Percentiles rank a stretch among this genome's conserved stretches.
phyloP scores from a whole-genome alignment of 2,888 invertebrate genomes.

The Bimastos eiseni region DNA sequence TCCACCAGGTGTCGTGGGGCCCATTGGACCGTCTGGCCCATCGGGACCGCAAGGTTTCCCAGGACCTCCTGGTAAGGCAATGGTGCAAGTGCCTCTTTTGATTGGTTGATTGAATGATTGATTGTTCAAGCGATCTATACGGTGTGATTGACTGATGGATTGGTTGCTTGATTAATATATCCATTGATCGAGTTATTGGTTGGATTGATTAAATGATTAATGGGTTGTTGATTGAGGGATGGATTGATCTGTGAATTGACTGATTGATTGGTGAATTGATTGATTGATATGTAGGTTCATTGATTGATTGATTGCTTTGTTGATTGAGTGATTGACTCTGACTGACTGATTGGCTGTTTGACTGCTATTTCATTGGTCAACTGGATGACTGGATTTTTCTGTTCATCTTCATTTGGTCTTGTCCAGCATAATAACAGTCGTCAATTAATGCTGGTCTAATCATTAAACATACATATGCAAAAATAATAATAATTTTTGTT shows the following conservation, averaged over 20 bases:
- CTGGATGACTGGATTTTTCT: no score
- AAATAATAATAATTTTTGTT: no score
- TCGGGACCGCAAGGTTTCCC: not conserved
- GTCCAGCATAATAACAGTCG: no score
- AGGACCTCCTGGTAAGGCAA: not conserved
- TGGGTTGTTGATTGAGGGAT: not conserved
- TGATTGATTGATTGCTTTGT: not conserved
- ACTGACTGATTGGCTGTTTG: not conserved
- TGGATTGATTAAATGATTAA: not conserved
- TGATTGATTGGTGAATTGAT: not conserved
- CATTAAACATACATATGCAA: not conserved
- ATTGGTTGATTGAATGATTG: not conserved
- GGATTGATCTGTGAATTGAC: not conserved
- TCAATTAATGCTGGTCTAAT: not conserved
- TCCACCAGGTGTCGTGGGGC: not conserved
- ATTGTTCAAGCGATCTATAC: no score
- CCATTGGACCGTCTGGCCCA: slow-evolving; percentile 7
- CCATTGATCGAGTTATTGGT: not conserved
- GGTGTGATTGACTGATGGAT: not conserved
- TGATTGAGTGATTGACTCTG: not conserved
- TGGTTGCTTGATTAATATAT: not conserved
- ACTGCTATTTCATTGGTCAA: not conserved
- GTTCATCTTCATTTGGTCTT: no score
- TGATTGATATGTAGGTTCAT: not conserved
- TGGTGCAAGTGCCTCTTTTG: not conserved